These are phyloP conservation scores for Mus musculus DNA, from an alignment of 2,113 vertebrate species.

Conservation along the genomic window GRCm39 chr12:51154501-51155000, in stretches of 20 bases:
- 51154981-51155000: constrained; percentile 78
- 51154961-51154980: constrained; percentile 80
- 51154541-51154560: constrained; percentile 76
- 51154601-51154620: constrained; percentile 80
- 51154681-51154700: constrained; percentile 51
- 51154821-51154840: constrained; percentile 67
- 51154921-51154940: constrained; percentile 81
- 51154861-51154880: constrained; percentile 72
- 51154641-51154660: constrained; percentile 69
- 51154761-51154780: constrained; percentile 61
- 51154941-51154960: constrained; percentile 83
- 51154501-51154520: constrained; percentile 77
- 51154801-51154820: constrained; percentile 58
- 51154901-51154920: constrained; percentile 74
- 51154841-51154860: constrained; percentile 72
- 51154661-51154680: constrained; percentile 55
- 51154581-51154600: constrained; percentile 78
- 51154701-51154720: not conserved
- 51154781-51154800: constrained; percentile 34
- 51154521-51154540: constrained; percentile 77
- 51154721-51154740: constrained; percentile 59
- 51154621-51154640: constrained; percentile 71
- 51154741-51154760: not conserved
- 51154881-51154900: constrained; percentile 78
- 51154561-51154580: constrained; percentile 76